Evolutionary conservation across 2,113 vertebrate genomes (phyloP).

Genomic region (Halichoeres trimaculatus): DNA sequence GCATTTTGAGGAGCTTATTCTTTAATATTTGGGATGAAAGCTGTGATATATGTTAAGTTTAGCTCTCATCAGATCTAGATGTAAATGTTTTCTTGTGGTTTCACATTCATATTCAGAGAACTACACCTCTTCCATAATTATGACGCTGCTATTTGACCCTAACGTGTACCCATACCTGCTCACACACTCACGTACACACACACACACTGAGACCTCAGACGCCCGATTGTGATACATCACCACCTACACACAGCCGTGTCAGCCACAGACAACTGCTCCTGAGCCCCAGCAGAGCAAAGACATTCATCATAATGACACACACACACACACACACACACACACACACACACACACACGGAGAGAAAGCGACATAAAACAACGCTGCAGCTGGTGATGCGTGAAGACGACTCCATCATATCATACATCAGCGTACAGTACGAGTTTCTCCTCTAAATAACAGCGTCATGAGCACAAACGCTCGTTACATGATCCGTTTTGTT

Average conservation of each 20-base stretch:
- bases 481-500: neutral
- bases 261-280: slow-evolving; percentile 74
- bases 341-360: slow-evolving; percentile 36
- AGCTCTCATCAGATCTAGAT: too few relatives aligned
- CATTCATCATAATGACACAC: slow-evolving; percentile 80
- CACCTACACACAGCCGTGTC: slow-evolving; percentile 69
- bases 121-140: neutral
- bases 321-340: slow-evolving; percentile 46
- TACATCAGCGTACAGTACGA: slow-evolving; percentile 54
- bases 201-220: slow-evolving; percentile 26
- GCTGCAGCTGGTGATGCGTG: slow-evolving; percentile 57
- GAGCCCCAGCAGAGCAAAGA: slow-evolving; percentile 72
- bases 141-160: slow-evolving; percentile 24
- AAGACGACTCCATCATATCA: slow-evolving; percentile 70
- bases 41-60: too few relatives aligned
- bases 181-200: slow-evolving; percentile 6
- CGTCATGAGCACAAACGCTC: slow-evolving; percentile 52
- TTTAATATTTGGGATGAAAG: too few relatives aligned
- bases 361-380: slow-evolving; percentile 51
- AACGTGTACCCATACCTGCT: slow-evolving; percentile 10
- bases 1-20: too few relatives aligned
- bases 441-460: slow-evolving; percentile 60
- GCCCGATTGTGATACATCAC: slow-evolving; percentile 68
- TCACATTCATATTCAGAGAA: neutral
- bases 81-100: too few relatives aligned